Conservation (phyloP, 1,140 invertebrate species). For the Centruroides sculpturatus region DNA sequence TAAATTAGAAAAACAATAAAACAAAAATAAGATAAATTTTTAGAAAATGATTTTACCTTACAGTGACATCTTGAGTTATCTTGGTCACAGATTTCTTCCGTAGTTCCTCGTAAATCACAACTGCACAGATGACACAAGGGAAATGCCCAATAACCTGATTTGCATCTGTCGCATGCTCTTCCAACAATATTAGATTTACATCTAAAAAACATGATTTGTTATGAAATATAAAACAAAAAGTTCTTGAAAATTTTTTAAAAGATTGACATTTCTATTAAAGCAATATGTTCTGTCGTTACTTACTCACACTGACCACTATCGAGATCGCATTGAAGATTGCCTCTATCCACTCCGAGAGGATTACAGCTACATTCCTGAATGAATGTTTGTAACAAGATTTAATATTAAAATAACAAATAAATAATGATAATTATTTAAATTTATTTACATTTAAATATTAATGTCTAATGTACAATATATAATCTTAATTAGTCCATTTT, state of each 20-base stretch:
- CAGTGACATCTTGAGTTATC: slow-evolving; percentile 75
- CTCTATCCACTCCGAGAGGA: slow-evolving; percentile 55
- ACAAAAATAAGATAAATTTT: too few species aligned
- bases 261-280: too few species aligned
- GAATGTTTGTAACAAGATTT: slow-evolving; percentile 11
- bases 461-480: too few species aligned
- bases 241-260: too few species aligned
- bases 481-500: too few species aligned
- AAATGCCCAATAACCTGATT: slow-evolving; percentile 69
- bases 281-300: slow-evolving; percentile 3
- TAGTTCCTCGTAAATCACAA: slow-evolving; percentile 74
- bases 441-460: too few species aligned
- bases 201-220: slow-evolving; percentile 26
- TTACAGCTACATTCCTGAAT: slow-evolving; percentile 75
- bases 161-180: slow-evolving; percentile 72
- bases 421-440: too few species aligned
- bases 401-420: too few species aligned
- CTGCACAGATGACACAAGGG: slow-evolving; percentile 75
- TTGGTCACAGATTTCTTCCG: slow-evolving; percentile 81
- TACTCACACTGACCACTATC: slow-evolving; percentile 65
- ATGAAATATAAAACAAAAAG: too few species aligned
- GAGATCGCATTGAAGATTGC: slow-evolving; percentile 73
- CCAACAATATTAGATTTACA: slow-evolving; percentile 80
- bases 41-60: slow-evolving; percentile 39
- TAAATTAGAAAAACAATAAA: too few species aligned